Percentiles rank a stretch among this genome's conserved stretches.
Conservation (phyloP, 2,797 vertebrate genomes). For the Tokudaia tokunoshimensis region DNA sequence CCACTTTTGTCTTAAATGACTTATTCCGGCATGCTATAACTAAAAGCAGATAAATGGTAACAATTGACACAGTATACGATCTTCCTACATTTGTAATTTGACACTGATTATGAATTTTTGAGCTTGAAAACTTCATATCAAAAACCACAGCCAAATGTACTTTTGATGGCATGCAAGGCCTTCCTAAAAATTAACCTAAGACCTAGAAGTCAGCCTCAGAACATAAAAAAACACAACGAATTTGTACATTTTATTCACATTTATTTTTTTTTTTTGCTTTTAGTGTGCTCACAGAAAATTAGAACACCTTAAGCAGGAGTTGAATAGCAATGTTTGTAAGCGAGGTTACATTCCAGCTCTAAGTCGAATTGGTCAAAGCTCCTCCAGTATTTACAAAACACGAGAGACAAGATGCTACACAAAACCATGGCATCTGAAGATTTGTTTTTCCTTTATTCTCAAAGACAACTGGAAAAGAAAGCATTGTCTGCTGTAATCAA, state of each 20-base stretch:
- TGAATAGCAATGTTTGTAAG: slow-evolving; percentile 98
- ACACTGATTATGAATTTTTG: slow-evolving; percentile 75
- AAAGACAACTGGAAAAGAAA: slow-evolving; percentile 96
- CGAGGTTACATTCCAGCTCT: slow-evolving; percentile 99
- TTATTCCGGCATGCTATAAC: slow-evolving; percentile 76
- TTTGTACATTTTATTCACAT: slow-evolving; percentile 97
- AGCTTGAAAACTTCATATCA: slow-evolving; percentile 77
- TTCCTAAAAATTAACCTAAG: slow-evolving; percentile 83
- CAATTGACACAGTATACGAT: slow-evolving; percentile 72
- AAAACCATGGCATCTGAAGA: slow-evolving; percentile 95
- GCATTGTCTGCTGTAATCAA: slow-evolving; percentile 94
- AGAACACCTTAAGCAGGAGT: slow-evolving; percentile 98
- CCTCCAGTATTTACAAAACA: slow-evolving; percentile 99
- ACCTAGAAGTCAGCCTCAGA: slow-evolving; percentile 85
- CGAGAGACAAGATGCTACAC: slow-evolving; percentile 97
- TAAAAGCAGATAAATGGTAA: slow-evolving; percentile 75
- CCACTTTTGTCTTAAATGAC: slow-evolving; percentile 57
- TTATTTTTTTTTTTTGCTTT: slow-evolving; percentile 96
- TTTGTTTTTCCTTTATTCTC: slow-evolving; percentile 92
- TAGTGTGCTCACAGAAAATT: slow-evolving; percentile 99
- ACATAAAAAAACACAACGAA: slow-evolving; percentile 91
- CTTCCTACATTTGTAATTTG: slow-evolving; percentile 59
- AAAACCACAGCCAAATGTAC: slow-evolving; percentile 80
- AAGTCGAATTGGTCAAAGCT: slow-evolving; percentile 98
- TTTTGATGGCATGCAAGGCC: slow-evolving; percentile 82